Percentiles rank a stretch among this genome's conserved stretches.
These are phyloP conservation scores for Ammodytes marinus DNA, from an alignment of 2,113 vertebrate species.

Conservation along the genomic window DNA sequence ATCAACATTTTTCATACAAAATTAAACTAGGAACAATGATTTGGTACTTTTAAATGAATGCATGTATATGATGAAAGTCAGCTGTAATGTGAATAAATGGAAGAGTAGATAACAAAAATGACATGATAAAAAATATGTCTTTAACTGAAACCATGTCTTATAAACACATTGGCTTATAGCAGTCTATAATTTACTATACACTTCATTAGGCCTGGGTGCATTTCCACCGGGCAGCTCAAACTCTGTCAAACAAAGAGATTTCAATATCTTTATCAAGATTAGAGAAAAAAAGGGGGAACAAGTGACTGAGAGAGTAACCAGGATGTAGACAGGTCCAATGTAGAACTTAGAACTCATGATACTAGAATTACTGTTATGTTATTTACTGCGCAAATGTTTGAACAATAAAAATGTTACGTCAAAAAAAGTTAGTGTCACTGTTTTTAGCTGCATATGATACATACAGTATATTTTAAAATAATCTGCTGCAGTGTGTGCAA, in stretches of 20 bases:
- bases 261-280: slow-evolving; percentile 58
- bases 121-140: background rate
- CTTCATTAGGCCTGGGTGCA: slow-evolving; percentile 6
- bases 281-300: slow-evolving; percentile 35
- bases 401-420: background rate
- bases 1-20: background rate
- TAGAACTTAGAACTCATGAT: background rate
- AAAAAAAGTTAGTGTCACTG: background rate
- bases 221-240: slow-evolving; percentile 39
- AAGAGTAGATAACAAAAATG: slow-evolving; percentile 42
- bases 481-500: no score
- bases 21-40: background rate
- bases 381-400: background rate
- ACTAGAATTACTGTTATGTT: background rate
- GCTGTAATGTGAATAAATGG: slow-evolving; percentile 24
- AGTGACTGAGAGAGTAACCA: slow-evolving; percentile 46
- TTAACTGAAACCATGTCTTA: slow-evolving; percentile 5
- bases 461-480: background rate
- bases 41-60: background rate
- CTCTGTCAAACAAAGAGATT: slow-evolving; percentile 52
- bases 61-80: slow-evolving; percentile 13
- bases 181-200: slow-evolving; percentile 40
- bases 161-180: slow-evolving; percentile 39
- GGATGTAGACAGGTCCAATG: slow-evolving; percentile 2
- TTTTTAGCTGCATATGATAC: no score